A percentile compares a stretch with the other conserved stretches of the same genome.
Conservation (phyloP, 2,888 invertebrate genomes). For the Mythimna lalbum region DNA sequence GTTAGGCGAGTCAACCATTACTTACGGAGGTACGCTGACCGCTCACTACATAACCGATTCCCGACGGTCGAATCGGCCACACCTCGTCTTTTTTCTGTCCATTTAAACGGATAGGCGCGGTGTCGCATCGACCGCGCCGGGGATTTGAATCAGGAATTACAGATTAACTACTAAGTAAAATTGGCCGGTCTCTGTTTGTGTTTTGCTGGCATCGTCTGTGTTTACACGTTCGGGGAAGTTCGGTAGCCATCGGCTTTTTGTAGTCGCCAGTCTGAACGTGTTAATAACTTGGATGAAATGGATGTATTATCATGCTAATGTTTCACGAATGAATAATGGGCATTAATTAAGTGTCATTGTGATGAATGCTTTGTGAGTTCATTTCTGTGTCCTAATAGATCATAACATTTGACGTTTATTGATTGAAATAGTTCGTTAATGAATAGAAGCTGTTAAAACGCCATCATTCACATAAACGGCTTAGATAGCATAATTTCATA, state of each 20-base stretch:
- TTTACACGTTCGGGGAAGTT: conserved; percentile 33
- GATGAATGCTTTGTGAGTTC: conserved; percentile 23
- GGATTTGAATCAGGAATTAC: conserved; percentile 80
- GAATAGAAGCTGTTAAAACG: not conserved
- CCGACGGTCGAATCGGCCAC: conserved; percentile 67
- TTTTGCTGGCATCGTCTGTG: conserved; percentile 48
- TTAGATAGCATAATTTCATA: not conserved
- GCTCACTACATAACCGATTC: conserved; percentile 61
- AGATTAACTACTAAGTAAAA: conserved; percentile 82
- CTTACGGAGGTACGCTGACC: conserved; percentile 51
- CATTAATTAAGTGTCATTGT: conserved; percentile 42
- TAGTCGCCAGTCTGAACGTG: conserved; percentile 14
- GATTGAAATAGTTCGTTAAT: not conserved
- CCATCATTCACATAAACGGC: not conserved
- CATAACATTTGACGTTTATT: not conserved
- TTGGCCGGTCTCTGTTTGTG: conserved; percentile 65
- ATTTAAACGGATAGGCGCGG: conserved; percentile 82
- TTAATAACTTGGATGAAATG: conserved; percentile 41
- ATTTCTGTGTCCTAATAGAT: conserved; percentile 1
- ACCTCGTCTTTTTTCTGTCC: conserved; percentile 79
- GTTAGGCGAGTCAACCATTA: conserved; percentile 40
- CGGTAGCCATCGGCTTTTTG: conserved; percentile 31
- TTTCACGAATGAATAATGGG: conserved; percentile 30
- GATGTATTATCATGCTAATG: conserved; percentile 34
- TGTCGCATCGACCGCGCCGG: conserved; percentile 73